These are phyloP conservation scores for Harpagifer antarcticus DNA, from an alignment of 2,797 vertebrate species.

Conservation along the genomic window DNA sequence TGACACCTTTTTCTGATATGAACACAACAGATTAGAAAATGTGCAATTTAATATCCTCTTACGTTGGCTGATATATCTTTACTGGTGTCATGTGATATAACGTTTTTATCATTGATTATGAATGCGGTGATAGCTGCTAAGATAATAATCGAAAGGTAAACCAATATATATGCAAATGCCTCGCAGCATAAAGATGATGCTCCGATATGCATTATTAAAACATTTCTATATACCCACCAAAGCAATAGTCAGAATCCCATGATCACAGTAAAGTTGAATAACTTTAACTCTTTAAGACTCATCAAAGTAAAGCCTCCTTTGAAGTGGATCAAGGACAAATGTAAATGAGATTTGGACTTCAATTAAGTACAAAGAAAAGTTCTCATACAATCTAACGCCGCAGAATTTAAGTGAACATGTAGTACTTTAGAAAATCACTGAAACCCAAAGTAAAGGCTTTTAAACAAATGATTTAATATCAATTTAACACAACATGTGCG, in stretches of 20 bases:
- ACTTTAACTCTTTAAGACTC: slow-evolving; percentile 55
- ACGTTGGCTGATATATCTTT: slow-evolving; percentile 25
- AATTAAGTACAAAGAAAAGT: slow-evolving; percentile 57
- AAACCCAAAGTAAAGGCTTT: not conserved
- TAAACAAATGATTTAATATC: slow-evolving; percentile 2
- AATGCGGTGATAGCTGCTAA: slow-evolving; percentile 40
- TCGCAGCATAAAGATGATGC: slow-evolving; percentile 61
- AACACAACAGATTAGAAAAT: slow-evolving; percentile 2
- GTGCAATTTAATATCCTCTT: not conserved
- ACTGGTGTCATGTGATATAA: slow-evolving; percentile 40
- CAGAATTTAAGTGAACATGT: slow-evolving; percentile 1
- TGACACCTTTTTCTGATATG: not conserved
- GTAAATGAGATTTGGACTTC: slow-evolving; percentile 59
- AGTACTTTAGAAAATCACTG: not conserved
- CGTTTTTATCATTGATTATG: slow-evolving; percentile 53
- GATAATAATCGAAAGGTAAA: slow-evolving; percentile 68
- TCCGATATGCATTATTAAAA: slow-evolving; percentile 75
- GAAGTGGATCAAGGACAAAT: slow-evolving; percentile 63
- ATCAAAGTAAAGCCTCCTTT: slow-evolving; percentile 62
- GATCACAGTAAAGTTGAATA: slow-evolving; percentile 58
- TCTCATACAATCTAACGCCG: slow-evolving; percentile 28
- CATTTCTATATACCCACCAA: slow-evolving; percentile 39
- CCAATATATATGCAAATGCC: slow-evolving; percentile 75
- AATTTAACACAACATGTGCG: not conserved
- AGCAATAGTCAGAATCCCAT: slow-evolving; percentile 58